Percentiles rank a stretch among this genome's conserved stretches.
Conservation (phyloP, 2,113 vertebrate species). For the Cygnus buccinator region DNA sequence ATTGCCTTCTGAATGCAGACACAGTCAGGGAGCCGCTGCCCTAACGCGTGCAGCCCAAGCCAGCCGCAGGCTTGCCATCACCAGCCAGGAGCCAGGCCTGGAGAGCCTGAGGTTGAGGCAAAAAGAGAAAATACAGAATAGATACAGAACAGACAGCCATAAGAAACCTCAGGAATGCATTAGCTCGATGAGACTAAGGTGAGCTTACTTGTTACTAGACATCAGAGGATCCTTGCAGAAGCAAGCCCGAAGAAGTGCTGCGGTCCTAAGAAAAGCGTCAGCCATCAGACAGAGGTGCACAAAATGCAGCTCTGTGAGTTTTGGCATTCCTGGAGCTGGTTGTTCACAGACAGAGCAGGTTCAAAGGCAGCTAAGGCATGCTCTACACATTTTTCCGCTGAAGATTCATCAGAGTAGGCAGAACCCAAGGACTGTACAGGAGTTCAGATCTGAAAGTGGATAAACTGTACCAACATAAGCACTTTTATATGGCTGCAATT, state of each 20-base stretch:
- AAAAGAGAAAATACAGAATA: neutral
- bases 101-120: neutral
- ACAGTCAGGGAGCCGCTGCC: neutral
- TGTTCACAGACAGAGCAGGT: neutral
- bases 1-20: neutral
- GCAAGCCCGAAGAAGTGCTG: neutral
- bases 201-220: neutral
- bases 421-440: neutral
- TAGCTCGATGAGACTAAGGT: neutral
- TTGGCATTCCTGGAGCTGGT: neutral
- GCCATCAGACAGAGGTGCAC: neutral
- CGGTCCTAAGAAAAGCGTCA: neutral
- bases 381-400: accelerated
- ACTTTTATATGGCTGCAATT: neutral
- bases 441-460: neutral
- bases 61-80: neutral
- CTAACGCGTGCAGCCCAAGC: neutral
- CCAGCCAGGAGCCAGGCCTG: neutral
- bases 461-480: neutral
- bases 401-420: neutral
- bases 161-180: neutral
- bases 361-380: neutral
- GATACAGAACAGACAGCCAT: neutral
- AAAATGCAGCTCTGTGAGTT: neutral
- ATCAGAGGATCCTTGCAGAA: neutral